A percentile compares a stretch with the other conserved stretches of the same genome.
Evolutionary conservation across 92 coral and sea anemone species (phyloP).

Genomic region (Diadumene lineata): DNA sequence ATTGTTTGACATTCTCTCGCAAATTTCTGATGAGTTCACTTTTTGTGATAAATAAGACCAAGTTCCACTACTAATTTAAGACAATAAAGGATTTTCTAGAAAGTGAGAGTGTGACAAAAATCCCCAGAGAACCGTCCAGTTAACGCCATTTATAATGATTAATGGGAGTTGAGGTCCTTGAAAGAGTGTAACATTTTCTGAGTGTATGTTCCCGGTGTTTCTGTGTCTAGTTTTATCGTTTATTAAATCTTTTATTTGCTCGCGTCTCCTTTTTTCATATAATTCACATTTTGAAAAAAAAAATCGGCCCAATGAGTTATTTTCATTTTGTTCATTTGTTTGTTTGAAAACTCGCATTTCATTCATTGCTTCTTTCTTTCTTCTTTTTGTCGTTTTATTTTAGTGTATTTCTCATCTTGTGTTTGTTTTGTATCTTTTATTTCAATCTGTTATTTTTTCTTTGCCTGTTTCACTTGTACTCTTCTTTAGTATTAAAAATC

Average conservation of each 20-base stretch:
- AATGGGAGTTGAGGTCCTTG: constrained; percentile 21
- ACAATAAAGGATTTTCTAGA: not conserved
- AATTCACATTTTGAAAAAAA: no score
- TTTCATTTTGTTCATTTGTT: no score
- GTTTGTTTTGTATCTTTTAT: not conserved
- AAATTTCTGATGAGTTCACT: no score
- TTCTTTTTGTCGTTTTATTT: not conserved
- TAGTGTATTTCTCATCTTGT: not conserved
- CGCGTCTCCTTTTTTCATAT: no score
- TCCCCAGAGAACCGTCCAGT: not conserved
- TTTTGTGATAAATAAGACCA: no score
- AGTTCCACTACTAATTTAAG: no score
- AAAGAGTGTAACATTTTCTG: constrained; percentile 13
- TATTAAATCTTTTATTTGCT: no score
- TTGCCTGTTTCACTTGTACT: not conserved
- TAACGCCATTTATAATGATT: constrained; percentile 25
- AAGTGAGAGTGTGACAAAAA: not conserved
- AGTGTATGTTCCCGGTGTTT: constrained; percentile 1
- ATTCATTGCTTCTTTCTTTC: no score
- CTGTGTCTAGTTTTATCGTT: no score
- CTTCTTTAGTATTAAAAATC: not conserved
- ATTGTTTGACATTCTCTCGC: no score
- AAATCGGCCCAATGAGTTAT: no score
- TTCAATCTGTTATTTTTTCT: not conserved
- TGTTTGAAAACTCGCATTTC: no score